Evolutionary conservation across 1,140 invertebrate genomes (phyloP).

Genomic region (Lepidurus apus): DNA sequence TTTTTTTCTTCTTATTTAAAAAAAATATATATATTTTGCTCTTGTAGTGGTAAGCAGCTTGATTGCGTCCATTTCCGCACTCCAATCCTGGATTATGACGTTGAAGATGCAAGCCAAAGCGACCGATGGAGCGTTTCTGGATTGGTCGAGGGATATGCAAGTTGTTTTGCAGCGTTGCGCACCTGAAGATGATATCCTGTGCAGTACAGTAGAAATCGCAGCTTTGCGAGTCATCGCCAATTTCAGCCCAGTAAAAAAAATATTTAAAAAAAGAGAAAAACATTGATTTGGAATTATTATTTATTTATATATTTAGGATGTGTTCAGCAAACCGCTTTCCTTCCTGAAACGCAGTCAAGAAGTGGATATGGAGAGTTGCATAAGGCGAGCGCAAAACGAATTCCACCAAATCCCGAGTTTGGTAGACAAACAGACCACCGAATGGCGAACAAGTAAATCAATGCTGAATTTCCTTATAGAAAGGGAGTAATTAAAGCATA

Average conservation of each 20-base stretch:
- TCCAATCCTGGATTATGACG: background rate
- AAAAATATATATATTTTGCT: too few relatives aligned
- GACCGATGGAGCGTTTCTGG: background rate
- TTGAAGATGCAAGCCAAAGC: background rate
- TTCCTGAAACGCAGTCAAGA: background rate
- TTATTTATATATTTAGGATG: background rate
- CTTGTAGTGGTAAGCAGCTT: background rate
- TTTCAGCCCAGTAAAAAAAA: background rate
- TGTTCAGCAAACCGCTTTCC: background rate
- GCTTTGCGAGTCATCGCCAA: background rate
- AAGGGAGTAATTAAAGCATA: background rate
- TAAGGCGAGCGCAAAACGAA: background rate
- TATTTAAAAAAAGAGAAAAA: too few relatives aligned
- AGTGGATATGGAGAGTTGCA: background rate
- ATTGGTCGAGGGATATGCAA: background rate
- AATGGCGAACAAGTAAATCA: background rate
- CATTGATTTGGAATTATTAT: too few relatives aligned
- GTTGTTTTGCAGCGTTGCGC: background rate
- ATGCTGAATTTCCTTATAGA: background rate
- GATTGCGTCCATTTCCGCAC: background rate
- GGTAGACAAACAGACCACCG: background rate
- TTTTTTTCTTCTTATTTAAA: background rate
- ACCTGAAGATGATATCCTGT: background rate
- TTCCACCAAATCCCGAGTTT: background rate
- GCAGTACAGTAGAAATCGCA: slow-evolving; percentile 1